phyloP scores from a whole-genome alignment of 2,113 vertebrate genomes.

The Nothobranchius kuhntae region DNA sequence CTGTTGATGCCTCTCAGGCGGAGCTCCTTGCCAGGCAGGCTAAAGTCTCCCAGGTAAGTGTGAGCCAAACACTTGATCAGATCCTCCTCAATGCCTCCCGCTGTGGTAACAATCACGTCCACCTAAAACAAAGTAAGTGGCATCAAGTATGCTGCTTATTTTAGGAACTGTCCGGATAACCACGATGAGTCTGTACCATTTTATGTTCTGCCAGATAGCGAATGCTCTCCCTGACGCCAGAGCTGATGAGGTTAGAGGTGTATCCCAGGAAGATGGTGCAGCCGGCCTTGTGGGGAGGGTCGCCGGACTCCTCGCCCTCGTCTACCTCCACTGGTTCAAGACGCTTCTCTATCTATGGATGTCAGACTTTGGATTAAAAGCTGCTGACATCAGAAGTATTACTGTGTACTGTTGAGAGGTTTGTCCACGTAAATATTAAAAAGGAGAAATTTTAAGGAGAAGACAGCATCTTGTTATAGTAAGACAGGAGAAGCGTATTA shows the following conservation, averaged over 20 bases:
- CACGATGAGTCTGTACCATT: slow-evolving; percentile 78
- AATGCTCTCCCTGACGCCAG: slow-evolving; percentile 88
- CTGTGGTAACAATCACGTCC: slow-evolving; percentile 92
- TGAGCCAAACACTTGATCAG: slow-evolving; percentile 92
- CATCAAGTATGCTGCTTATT: background rate
- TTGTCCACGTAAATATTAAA: too few species aligned
- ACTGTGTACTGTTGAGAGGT: too few species aligned
- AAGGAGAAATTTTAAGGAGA: too few species aligned
- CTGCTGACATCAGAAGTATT: too few species aligned
- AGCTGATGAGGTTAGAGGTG: slow-evolving; percentile 95
- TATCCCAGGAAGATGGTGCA: slow-evolving; percentile 95
- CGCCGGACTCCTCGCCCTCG: slow-evolving; percentile 58
- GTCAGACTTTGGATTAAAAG: too few species aligned
- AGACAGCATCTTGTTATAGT: too few species aligned
- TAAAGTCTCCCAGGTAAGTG: slow-evolving; percentile 92
- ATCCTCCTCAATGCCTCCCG: slow-evolving; percentile 92
- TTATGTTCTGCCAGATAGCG: slow-evolving; percentile 89
- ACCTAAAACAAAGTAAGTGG: slow-evolving; percentile 75
- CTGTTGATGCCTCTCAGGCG: slow-evolving; percentile 90
- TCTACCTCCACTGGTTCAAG: slow-evolving; percentile 78
- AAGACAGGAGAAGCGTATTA: too few species aligned
- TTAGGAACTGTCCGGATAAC: background rate
- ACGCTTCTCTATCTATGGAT: slow-evolving; percentile 85
- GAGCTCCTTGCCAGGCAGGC: slow-evolving; percentile 86
- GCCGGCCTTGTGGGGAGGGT: slow-evolving; percentile 53